Percentiles rank a stretch among this genome's conserved stretches.
Conservation (phyloP, 1,140 invertebrate species). For the Neodiprion lecontei region DNA sequence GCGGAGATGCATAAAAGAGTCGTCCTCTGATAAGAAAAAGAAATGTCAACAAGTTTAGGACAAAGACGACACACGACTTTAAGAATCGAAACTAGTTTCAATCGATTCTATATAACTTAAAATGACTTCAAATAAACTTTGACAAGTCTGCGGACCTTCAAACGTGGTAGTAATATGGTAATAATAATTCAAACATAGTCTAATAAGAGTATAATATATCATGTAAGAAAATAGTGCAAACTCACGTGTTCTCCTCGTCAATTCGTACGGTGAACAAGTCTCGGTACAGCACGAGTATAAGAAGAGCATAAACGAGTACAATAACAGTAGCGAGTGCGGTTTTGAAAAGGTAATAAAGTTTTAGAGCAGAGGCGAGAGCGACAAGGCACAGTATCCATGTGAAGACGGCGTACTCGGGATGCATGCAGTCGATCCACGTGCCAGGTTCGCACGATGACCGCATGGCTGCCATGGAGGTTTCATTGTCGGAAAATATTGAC, state of each 20-base stretch:
- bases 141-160: too few species aligned
- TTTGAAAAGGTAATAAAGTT: constrained; percentile 91
- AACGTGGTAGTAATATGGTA: too few species aligned
- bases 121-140: too few species aligned
- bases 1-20: too few species aligned
- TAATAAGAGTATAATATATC: too few species aligned
- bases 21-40: too few species aligned
- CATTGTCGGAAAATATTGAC: constrained; percentile 24
- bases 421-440: constrained; percentile 60
- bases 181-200: too few species aligned
- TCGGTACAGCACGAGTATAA: constrained; percentile 70
- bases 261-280: constrained; percentile 45
- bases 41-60: too few species aligned
- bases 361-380: constrained; percentile 89
- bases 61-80: too few species aligned
- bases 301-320: constrained; percentile 72
- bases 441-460: constrained; percentile 6
- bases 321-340: constrained; percentile 80
- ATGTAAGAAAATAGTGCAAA: not conserved
- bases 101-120: too few species aligned
- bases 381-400: constrained; percentile 94
- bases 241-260: constrained; percentile 34
- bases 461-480: constrained; percentile 7
- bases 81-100: too few species aligned
- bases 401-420: constrained; percentile 90